Base-by-base conservation (phyloP, 2,888 invertebrate genomes). In the Heteromyza rotundicornis region DNA sequence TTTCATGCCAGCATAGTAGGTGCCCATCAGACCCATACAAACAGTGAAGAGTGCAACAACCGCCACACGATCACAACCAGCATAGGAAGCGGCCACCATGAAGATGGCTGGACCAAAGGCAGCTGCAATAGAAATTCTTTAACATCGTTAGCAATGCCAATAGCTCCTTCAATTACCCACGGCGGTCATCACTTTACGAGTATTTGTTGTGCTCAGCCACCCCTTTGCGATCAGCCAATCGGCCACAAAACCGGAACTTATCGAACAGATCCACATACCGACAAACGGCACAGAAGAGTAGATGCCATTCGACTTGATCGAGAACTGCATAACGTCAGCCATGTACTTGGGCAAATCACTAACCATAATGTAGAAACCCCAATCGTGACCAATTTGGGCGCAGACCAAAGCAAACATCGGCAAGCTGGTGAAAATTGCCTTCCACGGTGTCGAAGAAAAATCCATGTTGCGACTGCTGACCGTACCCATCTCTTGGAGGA, bases 391-490 rank as follows among this genome's bases (percentile, higher is more conserved):
- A 10, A 86, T 75, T 84, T 91, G 90, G 66, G 90, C 89, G 40
- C 86, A 86, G 10, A 91, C 87, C 1, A 91, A 75, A 0, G 90
- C 90, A 86, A 88, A 87, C 22, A 92, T 80, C 0, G 90, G 89
- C 0, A 86, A 84, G 0, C 89, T 90, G 44, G 84, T 87, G 20
- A 90, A 78, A 49, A 92, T 88, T 0, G 84, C 82, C 66, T 84
- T 85, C 90, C 91, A 92, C 0, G 92, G 91, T 47, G 89, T 89
- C 0, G 86, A 81, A n/a, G n/a, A n/a, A n/a, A n/a, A n/a, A 0
- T 85, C 84, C 1, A 86, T 82, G 49, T 85, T 82, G 63, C 84
- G 84, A 8, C 80, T 81, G 57, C 83, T 80, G 14, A 74, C 55
- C 54, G 82, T 81, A n/a, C 88, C 87, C 47, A 92, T 80, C 32